These are phyloP conservation scores for Rhagologus leucostigma DNA, from an alignment of 2,113 vertebrate species.

Conservation along the genomic window DNA sequence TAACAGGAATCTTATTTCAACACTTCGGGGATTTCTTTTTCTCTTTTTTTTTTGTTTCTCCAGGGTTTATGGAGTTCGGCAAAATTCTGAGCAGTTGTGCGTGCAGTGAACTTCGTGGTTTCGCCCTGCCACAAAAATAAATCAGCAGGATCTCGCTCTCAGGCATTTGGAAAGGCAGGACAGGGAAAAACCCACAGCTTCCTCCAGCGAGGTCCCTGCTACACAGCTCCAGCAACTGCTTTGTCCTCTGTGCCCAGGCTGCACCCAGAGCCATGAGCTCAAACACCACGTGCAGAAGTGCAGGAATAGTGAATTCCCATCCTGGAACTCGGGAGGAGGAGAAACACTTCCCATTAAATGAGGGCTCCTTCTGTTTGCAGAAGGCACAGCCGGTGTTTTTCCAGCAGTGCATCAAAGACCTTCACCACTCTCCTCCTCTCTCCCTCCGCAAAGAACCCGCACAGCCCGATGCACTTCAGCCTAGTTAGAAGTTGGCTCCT, in stretches of 20 bases:
- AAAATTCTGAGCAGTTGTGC: background rate
- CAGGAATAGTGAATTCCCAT: background rate
- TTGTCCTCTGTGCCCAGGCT: background rate
- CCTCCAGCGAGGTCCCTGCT: background rate
- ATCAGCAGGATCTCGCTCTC: background rate
- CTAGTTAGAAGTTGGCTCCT: constrained; percentile 38
- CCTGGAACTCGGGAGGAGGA: background rate
- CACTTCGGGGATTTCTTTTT: background rate
- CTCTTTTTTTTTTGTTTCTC: background rate
- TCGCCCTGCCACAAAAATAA: background rate
- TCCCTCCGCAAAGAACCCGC: background rate
- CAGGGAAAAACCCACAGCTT: background rate
- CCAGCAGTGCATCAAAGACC: background rate
- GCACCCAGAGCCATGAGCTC: background rate
- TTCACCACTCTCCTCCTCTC: background rate
- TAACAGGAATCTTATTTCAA: constrained; percentile 52
- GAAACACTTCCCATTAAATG: background rate
- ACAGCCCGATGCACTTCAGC: background rate
- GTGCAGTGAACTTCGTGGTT: background rate
- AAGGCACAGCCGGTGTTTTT: background rate
- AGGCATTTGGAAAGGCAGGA: background rate
- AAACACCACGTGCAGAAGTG: background rate
- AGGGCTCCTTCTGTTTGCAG: background rate
- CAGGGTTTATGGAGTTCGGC: constrained; percentile 17
- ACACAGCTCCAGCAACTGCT: background rate